These are phyloP conservation scores for Trogon surrucura DNA, from an alignment of 2,113 vertebrate species.

Conservation along the genomic window DNA sequence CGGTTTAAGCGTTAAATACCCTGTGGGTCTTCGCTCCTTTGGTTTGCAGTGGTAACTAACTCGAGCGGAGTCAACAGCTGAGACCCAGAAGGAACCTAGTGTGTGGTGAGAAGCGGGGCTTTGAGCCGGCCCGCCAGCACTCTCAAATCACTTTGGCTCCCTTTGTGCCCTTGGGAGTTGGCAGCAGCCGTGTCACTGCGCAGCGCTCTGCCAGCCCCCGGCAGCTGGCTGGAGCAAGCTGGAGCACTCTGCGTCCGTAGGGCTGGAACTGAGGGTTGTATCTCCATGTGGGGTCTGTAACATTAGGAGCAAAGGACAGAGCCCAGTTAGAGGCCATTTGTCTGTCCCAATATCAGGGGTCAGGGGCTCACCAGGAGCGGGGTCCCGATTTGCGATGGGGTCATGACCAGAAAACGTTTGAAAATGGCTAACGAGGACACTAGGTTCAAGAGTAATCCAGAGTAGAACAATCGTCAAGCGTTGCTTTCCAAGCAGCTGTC, in stretches of 20 bases:
- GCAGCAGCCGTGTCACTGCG: background rate
- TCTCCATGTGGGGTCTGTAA: background rate
- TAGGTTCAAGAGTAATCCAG: background rate
- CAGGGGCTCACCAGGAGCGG: background rate
- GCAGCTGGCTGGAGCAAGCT: background rate
- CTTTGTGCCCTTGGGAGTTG: background rate
- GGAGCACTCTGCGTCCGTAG: accelerated
- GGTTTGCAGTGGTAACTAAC: background rate
- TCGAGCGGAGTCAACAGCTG: background rate
- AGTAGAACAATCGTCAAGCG: background rate
- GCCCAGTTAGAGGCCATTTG: background rate
- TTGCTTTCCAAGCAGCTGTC: conserved; percentile 4
- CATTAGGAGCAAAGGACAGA: background rate
- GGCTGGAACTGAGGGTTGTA: background rate
- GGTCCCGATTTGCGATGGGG: background rate
- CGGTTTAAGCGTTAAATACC: background rate
- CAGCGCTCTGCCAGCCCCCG: background rate
- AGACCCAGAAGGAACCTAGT: background rate
- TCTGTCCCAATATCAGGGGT: background rate
- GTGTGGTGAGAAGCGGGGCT: background rate
- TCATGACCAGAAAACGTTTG: background rate
- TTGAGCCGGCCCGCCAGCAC: background rate
- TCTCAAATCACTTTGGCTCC: background rate
- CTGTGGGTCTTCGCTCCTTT: background rate
- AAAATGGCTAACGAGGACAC: background rate